Percentiles rank a stretch among this genome's conserved stretches.
phyloP scores from a whole-genome alignment of 2,113 vertebrate species.

The Ellobius talpinus region DNA sequence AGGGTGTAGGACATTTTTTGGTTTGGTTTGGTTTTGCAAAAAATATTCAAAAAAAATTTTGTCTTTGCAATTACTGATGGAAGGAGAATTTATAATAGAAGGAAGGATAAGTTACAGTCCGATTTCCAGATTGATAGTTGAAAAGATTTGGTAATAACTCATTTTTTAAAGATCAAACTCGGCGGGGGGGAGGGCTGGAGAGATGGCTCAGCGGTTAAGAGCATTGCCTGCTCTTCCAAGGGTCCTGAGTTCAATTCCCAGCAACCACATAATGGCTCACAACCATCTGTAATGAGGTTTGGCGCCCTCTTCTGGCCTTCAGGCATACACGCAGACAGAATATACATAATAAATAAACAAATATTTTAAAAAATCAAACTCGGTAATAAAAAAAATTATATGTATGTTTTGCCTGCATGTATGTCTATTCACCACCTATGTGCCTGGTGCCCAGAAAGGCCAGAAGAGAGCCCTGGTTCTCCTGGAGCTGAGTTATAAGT shows the following conservation, averaged over 20 bases:
- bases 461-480: background rate
- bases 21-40: background rate
- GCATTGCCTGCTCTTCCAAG: too few species aligned
- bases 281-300: too few species aligned
- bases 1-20: background rate
- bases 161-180: constrained; percentile 64
- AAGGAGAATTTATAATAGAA: constrained; percentile 54
- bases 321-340: too few species aligned
- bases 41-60: background rate
- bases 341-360: too few species aligned
- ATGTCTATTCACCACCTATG: background rate
- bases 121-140: background rate
- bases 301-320: too few species aligned
- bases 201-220: too few species aligned
- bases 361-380: constrained; percentile 62
- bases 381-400: background rate
- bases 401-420: background rate
- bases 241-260: too few species aligned
- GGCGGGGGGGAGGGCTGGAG: too few species aligned
- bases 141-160: background rate
- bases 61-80: constrained; percentile 24
- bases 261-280: too few species aligned
- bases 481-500: background rate
- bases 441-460: background rate
- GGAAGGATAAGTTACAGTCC: constrained; percentile 32